phyloP scores from a whole-genome alignment of 2,113 vertebrate genomes.

The Protobothrops mucrosquamatus region DNA sequence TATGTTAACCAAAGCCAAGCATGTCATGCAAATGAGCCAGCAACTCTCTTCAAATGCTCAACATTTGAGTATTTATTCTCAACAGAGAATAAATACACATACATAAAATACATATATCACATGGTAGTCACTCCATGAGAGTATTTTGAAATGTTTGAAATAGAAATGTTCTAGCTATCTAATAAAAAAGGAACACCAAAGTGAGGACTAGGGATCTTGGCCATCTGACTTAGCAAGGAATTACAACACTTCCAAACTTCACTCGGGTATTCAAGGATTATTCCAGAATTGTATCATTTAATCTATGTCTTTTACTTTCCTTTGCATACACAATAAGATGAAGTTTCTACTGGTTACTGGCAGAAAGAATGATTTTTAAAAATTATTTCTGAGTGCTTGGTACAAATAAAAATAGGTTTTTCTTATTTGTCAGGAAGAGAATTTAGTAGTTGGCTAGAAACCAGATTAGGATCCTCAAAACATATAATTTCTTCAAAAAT shows the following conservation, averaged over 20 bases:
- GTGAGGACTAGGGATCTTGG: background rate
- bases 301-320: background rate
- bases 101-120: background rate
- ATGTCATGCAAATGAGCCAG: background rate
- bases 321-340: background rate
- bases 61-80: no score
- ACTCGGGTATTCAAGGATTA: background rate
- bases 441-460: background rate
- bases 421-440: background rate
- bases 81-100: background rate
- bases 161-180: background rate
- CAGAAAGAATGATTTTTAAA: background rate
- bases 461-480: background rate
- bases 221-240: background rate
- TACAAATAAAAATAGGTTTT: background rate
- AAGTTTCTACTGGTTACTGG: background rate
- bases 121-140: background rate
- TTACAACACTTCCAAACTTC: background rate
- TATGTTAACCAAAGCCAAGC: background rate
- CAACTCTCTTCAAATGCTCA: background rate
- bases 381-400: background rate
- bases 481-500: background rate
- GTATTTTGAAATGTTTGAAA: background rate
- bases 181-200: background rate
- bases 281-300: background rate